Evolutionary conservation across 2,797 vertebrate genomes (phyloP), one percentile per base, ranked within the genome.

Genomic region (Cebuella pygmaea): DNA sequence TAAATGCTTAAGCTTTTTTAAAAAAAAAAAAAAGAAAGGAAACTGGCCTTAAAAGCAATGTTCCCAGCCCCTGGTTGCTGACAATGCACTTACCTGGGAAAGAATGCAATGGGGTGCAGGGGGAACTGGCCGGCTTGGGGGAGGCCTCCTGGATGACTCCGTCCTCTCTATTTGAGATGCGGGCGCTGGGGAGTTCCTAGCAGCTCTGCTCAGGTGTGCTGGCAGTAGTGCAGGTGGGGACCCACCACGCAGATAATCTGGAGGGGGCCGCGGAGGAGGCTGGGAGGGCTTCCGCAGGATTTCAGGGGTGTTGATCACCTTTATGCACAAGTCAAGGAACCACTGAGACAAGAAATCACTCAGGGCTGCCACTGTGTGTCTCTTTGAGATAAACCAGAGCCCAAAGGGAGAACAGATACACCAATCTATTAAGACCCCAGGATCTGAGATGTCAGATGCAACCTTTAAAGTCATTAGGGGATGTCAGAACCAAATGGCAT

Each of bases 61-160:
- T 1, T 36, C 12, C 74, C 3, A 7, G 17, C 3, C 14, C 48
- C 85, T 19, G 20, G 55, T 22, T 36, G 26, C 67, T 12, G n/a
- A 59, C 74, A 50, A 81, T 2, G n/a, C 15, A 30, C 64, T 1
- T 98, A 99, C 99, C 99, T 98, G 98, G 96, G 98, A 96, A 64
- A 97, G 0, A 5, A 97, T 97, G 93, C 96, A 98, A n/a, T 98
- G 97, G 83, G 99, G 99, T 97, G 99, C 99, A 1, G 99, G 99
- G 4, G 99, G 99, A 2, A 99, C 99, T 79, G 99, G 99, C 96
- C 99, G 99, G 98, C 83, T 99, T 0, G 99, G 99, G 5, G 99
- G 99, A 33, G 98, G 98, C 36, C 99, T 98, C 36, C 98, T 87
- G 72, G 97, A 33, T 4, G 96, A 0, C 3, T 98, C 98, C 75